These are phyloP conservation scores for Meteorus sp. DNA, from an alignment of 1,140 invertebrate genomes.

Conservation along the genomic window DNA sequence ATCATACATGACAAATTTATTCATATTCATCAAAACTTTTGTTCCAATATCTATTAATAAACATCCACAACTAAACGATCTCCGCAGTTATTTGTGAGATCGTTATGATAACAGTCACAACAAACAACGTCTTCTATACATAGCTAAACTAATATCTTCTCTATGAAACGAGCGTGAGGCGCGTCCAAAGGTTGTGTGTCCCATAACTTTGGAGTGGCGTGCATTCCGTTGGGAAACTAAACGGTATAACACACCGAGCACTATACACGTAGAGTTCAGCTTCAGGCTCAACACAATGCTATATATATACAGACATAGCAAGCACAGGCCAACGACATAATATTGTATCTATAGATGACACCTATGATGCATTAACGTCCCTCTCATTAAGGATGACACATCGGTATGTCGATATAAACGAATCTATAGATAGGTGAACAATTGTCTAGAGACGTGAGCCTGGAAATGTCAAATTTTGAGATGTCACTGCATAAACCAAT, in stretches of 20 bases:
- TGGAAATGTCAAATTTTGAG: slow-evolving; percentile 1
- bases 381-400: slow-evolving; percentile 24
- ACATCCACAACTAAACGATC: slow-evolving; percentile 1
- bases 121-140: slow-evolving; percentile 34
- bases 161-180: background rate
- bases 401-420: slow-evolving; percentile 19
- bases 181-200: background rate
- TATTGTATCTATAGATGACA: slow-evolving; percentile 18
- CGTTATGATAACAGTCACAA: slow-evolving; percentile 19
- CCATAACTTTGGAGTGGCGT: slow-evolving; percentile 19
- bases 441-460: slow-evolving; percentile 2
- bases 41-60: no score
- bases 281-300: no score
- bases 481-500: background rate
- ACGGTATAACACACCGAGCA: no score
- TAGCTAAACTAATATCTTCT: slow-evolving; percentile 35
- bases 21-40: no score
- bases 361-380: slow-evolving; percentile 22
- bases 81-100: slow-evolving; percentile 27
- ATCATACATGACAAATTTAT: no score
- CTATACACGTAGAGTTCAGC: no score
- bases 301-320: no score
- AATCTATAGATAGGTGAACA: slow-evolving; percentile 1
- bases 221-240: slow-evolving; percentile 12
- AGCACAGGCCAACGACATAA: background rate